Percentiles rank a stretch among this genome's conserved stretches.
These are phyloP conservation scores for Meteorus cinctellus DNA, from an alignment of 2,888 invertebrate genomes.

Conservation along the genomic window DNA sequence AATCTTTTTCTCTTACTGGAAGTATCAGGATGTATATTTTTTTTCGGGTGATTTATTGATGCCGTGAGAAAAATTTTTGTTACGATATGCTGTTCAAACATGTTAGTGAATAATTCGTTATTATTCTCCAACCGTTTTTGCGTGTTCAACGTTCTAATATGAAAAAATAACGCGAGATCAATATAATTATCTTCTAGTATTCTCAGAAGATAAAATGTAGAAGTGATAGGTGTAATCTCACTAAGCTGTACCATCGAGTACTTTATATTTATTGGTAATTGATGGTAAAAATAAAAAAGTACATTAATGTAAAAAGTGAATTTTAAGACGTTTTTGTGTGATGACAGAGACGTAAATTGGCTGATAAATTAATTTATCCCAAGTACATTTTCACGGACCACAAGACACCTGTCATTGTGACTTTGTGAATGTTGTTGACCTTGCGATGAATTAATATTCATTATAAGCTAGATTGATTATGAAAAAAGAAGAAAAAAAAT, in stretches of 20 bases:
- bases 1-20: background rate
- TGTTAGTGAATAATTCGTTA: background rate
- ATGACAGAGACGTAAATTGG: background rate
- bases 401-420: background rate
- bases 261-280: background rate
- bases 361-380: background rate
- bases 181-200: background rate
- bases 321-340: background rate
- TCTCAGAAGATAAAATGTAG: background rate
- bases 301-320: background rate
- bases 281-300: background rate
- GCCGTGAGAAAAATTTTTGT: background rate
- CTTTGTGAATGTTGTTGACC: constrained; percentile 64
- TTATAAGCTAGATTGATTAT: background rate
- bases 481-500: background rate
- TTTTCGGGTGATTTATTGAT: background rate
- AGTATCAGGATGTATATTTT: background rate
- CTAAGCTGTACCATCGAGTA: background rate
- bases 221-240: constrained; percentile 4
- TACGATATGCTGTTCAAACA: background rate
- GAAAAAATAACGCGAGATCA: background rate
- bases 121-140: background rate
- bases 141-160: background rate
- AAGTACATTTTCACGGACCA: constrained; percentile 4
- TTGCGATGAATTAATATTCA: constrained; percentile 48